Evolutionary conservation across 2,797 vertebrate species (phyloP).

Genomic region (Ciconia nigra): DNA sequence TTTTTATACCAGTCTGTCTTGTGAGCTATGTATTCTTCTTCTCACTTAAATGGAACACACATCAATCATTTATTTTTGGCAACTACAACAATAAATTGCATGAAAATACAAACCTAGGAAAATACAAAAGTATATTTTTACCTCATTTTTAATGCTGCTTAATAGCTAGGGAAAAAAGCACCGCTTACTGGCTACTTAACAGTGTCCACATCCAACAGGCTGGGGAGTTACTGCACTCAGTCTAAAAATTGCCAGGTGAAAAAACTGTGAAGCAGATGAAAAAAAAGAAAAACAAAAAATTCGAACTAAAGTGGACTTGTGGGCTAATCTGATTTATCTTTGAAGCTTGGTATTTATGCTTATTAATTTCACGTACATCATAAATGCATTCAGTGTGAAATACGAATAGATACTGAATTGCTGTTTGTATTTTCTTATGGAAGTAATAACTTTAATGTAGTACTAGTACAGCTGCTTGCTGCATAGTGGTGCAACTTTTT

Average conservation of each 20-base stretch:
- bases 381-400: background rate
- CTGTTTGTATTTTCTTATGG: background rate
- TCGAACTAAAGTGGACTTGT: background rate
- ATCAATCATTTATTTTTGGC: background rate
- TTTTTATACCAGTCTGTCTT: background rate
- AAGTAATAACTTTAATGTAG: background rate
- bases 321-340: background rate
- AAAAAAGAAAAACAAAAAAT: background rate
- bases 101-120: background rate
- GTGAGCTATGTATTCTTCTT: background rate
- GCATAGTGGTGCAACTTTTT: background rate
- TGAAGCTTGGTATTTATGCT: background rate
- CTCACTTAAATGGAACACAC: background rate
- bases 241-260: background rate
- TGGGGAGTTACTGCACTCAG: background rate
- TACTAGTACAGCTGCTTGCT: background rate
- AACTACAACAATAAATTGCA: background rate
- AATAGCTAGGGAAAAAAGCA: background rate
- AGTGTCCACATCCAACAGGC: background rate
- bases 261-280: background rate
- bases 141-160: background rate
- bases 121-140: background rate
- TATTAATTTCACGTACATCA: background rate
- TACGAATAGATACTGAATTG: background rate
- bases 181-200: background rate